Base-by-base conservation (phyloP, 35 echinoderm and acorn worm genomes). In the Acanthaster planci region DNA sequence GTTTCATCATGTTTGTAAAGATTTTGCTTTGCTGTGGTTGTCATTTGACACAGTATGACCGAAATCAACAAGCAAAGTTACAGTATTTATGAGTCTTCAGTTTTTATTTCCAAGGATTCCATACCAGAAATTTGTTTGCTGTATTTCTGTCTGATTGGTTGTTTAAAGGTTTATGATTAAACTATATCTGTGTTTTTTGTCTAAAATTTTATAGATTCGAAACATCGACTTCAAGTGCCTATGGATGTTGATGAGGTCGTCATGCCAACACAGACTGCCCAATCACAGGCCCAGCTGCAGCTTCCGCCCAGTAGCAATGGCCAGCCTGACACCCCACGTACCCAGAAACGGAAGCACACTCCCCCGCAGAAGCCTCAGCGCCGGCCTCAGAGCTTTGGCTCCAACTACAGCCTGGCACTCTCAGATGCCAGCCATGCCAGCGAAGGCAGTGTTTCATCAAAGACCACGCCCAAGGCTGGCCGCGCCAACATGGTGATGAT, bases 311-410 rank as follows among this genome's bases (percentile, higher is more conserved):
- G 47, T 5, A 8, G 36, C 32, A 17, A 52, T 47, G 3, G 10
- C 52, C 34, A 77, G 80, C 67, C 57, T 35, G 52, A 55, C 21
- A 76, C 58, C 8, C 60, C 87, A 40, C 52, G 19, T 17, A 57
- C 56, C 37, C 77, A 78, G 8, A 51, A 55, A 30, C 58, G 67
- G 2, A 93, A 85, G 57, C 87, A 89, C 36, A 83, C 72, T 17
- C 75, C 90, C 8, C 90, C 94, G 9, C 76, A 38, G 7, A 97
- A 97, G 60, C 94, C 94, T 0, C 79, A 75, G 31, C 83, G 94
- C 35, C 82, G 87, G 52, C 94, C 94, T 5, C 85, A 97, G 84
- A 97, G 83, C 36, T 93, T 97, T 67, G 94, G 93, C 7, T 97
- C 94, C 22, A 82, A 80, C 30, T 97, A 97, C 87, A 97, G 87